A percentile compares a stretch with the other conserved stretches of the same genome.
These are phyloP conservation scores for Trematomus loennbergii DNA, from an alignment of 2,113 vertebrate genomes.

Conservation along the genomic window DNA sequence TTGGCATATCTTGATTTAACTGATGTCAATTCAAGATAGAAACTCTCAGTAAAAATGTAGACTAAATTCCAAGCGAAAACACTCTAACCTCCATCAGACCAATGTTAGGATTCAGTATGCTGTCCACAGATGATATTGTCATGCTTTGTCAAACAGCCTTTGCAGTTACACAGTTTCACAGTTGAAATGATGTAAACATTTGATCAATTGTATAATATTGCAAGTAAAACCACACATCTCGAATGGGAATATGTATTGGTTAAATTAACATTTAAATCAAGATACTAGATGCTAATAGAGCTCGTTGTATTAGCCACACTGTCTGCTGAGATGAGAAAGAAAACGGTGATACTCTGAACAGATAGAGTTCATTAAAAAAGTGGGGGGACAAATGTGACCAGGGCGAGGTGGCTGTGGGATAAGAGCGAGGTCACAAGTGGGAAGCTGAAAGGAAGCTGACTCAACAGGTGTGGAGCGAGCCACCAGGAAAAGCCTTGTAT, in stretches of 20 bases:
- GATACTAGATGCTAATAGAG: not conserved
- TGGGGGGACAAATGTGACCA: conserved; percentile 1
- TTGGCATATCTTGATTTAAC: not conserved
- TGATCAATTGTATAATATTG: too few relatives aligned
- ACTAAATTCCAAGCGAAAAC: not conserved
- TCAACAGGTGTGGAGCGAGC: conserved; percentile 55
- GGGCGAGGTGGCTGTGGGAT: conserved; percentile 4
- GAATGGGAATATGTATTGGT: too few relatives aligned
- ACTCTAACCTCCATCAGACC: not conserved
- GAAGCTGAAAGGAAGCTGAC: conserved; percentile 68
- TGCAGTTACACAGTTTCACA: not conserved
- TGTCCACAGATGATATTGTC: not conserved
- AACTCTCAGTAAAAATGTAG: not conserved
- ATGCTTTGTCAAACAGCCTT: not conserved
- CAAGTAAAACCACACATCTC: too few relatives aligned
- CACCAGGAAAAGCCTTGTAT: conserved; percentile 59
- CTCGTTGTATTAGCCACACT: not conserved
- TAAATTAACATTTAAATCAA: too few relatives aligned
- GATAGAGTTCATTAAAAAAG: not conserved
- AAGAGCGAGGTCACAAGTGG: conserved; percentile 53
- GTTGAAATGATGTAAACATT: too few relatives aligned
- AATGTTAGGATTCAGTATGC: not conserved
- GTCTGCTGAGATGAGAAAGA: not conserved
- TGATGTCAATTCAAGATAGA: not conserved
- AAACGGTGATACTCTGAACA: not conserved